Evolutionary conservation across 2,888 invertebrate species (phyloP), one percentile per base, ranked within the genome.

Genomic region (Drosophila infuscata): DNA sequence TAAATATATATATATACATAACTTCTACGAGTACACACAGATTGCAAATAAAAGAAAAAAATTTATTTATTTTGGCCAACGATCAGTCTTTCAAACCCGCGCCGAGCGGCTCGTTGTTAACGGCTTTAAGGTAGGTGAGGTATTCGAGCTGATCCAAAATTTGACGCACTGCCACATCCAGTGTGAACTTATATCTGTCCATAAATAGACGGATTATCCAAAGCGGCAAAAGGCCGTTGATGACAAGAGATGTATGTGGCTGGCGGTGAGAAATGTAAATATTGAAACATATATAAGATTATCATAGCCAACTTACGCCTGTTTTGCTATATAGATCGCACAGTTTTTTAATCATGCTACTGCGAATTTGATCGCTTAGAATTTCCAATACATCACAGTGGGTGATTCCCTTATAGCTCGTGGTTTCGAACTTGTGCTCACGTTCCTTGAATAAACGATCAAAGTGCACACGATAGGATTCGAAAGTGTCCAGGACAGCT

Each of bases 121-220:
- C 1, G 2, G 79, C 84, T 58, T 80, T 83, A 9, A 86, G 58
- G 56, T 91, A 87, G 3, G 83, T 78, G 33, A 68, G 65, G 41
- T 85, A 91, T 1, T 79, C 80, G 17, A 88, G 76, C 61, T 92
- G 93, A 6, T 82, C 91, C 9, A 68, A 72, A 11, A 93, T 81
- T 46, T 91, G 91, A 8, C 66, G 49, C 4, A 91, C 79, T 1
- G 92, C 93, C 41, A 90, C 81, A 5, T 68, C 54, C 2, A 83
- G 71, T 0, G 79, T 81, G 2, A 91, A 81, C 3, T 84, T 77
- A 56, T 79, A 91, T 38, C 82, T 86, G 36, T 91, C 83, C 92
- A 91, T 92, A 49, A 91, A 91, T 0, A 92, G 74, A 7, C 85
- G 80, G 4, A 92, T 74, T 12, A 92, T 81, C 92, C 92, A 92